These are phyloP conservation scores for Drosophila kikkawai DNA, from an alignment of 1,140 invertebrate species.

Conservation along the genomic window DNA sequence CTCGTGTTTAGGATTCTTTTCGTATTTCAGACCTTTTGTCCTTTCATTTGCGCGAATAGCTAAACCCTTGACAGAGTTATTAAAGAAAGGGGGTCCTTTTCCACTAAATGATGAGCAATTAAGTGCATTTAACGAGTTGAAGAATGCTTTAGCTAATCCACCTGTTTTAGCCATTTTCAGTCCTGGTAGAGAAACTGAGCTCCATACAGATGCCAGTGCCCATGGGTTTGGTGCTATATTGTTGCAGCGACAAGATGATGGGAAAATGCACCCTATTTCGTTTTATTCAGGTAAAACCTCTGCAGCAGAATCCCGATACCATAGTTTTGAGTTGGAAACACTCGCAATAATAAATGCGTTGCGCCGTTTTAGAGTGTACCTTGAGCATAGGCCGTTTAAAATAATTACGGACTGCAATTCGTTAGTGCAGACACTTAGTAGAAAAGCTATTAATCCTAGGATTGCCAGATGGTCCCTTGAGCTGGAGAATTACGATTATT, in stretches of 20 bases:
- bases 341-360: background rate
- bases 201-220: background rate
- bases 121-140: background rate
- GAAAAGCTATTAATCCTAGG: too few relatives aligned
- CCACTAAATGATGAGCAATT: background rate
- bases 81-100: background rate
- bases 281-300: background rate
- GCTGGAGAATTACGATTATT: too few relatives aligned
- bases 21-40: background rate
- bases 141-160: background rate
- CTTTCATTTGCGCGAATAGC: slow-evolving; percentile 2
- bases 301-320: background rate
- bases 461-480: too few relatives aligned
- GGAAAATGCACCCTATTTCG: too few relatives aligned
- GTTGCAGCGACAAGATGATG: slow-evolving; percentile 2
- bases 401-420: background rate
- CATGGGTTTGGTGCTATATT: background rate
- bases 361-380: background rate
- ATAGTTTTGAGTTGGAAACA: background rate
- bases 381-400: background rate
- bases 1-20: background rate
- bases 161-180: background rate
- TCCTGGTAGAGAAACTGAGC: background rate
- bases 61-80: background rate
- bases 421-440: too few relatives aligned